A percentile compares a stretch with the other conserved stretches of the same genome.
phyloP scores from a whole-genome alignment of 2,888 invertebrate species.

The Tromatobia lineatoria region DNA sequence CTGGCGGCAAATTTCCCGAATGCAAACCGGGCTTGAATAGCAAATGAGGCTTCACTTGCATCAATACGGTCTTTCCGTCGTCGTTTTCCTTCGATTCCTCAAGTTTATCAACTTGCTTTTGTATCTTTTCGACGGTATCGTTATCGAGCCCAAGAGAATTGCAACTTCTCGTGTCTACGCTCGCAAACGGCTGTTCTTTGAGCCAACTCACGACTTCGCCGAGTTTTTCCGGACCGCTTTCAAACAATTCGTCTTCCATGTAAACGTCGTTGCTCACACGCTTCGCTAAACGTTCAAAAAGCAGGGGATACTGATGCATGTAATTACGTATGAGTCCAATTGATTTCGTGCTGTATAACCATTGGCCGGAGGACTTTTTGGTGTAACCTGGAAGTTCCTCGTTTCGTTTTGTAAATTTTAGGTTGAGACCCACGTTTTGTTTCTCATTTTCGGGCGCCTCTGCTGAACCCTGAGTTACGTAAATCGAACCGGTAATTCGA shows the following conservation, averaged over 20 bases:
- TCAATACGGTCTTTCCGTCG: constrained; percentile 87
- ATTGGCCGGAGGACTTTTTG: constrained; percentile 88
- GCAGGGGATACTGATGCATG: constrained; percentile 89
- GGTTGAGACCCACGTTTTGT: constrained; percentile 95
- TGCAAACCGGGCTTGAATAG: constrained; percentile 89
- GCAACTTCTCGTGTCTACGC: constrained; percentile 88
- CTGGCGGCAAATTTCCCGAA: constrained; percentile 88
- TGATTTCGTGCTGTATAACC: constrained; percentile 94
- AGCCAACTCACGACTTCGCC: constrained; percentile 89
- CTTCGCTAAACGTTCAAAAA: constrained; percentile 89
- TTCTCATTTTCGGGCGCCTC: constrained; percentile 76
- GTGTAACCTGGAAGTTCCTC: constrained; percentile 94
- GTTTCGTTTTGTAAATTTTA: constrained; percentile 94
- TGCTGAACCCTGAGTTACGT: constrained; percentile 86
- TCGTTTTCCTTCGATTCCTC: constrained; percentile 71
- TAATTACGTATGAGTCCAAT: constrained; percentile 91
- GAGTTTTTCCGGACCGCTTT: constrained; percentile 86
- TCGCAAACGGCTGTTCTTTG: constrained; percentile 89
- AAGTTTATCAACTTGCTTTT: constrained; percentile 85
- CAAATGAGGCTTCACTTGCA: constrained; percentile 93
- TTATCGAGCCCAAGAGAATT: constrained; percentile 91
- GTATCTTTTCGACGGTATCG: constrained; percentile 87
- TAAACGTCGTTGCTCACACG: constrained; percentile 88
- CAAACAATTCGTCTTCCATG: constrained; percentile 90
- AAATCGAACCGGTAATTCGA: constrained; percentile 94